These are phyloP conservation scores for Crepidodera aurea DNA, from an alignment of 2,888 invertebrate species.

Conservation along the genomic window DNA sequence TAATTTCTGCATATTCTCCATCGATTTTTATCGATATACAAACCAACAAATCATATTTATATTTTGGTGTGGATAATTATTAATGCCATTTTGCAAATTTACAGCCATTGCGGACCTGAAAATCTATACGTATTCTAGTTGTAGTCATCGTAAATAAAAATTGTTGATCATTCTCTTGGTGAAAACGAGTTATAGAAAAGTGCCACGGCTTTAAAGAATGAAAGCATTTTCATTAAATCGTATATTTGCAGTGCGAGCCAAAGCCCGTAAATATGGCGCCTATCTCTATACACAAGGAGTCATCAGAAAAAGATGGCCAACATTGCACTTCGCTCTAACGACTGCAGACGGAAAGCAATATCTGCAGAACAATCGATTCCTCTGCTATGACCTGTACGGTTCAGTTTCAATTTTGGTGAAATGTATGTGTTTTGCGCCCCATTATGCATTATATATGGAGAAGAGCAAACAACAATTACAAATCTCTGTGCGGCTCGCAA, in stretches of 20 bases:
- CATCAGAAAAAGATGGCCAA: conserved; percentile 44
- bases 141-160: too few relatives aligned
- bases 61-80: too few relatives aligned
- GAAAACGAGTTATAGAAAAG: conserved; percentile 1
- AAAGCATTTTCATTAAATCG: conserved; percentile 25
- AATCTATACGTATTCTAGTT: too few relatives aligned
- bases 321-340: conserved; percentile 41
- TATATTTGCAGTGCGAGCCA: conserved; percentile 15
- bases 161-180: neutral
- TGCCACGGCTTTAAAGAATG: conserved; percentile 14
- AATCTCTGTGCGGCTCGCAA: conserved; percentile 14
- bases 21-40: too few relatives aligned
- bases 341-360: conserved; percentile 49
- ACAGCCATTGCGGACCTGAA: too few relatives aligned
- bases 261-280: conserved; percentile 17
- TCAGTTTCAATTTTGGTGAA: conserved; percentile 39
- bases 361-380: conserved; percentile 52
- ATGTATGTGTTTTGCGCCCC: conserved; percentile 32
- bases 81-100: too few relatives aligned
- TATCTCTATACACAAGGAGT: conserved; percentile 30
- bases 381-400: conserved; percentile 31
- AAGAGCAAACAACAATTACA: conserved; percentile 30
- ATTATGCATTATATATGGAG: conserved; percentile 31
- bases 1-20: too few relatives aligned
- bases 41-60: too few relatives aligned